Base-by-base conservation (phyloP, 2,113 vertebrate species). In the Xiphias gladius region DNA sequence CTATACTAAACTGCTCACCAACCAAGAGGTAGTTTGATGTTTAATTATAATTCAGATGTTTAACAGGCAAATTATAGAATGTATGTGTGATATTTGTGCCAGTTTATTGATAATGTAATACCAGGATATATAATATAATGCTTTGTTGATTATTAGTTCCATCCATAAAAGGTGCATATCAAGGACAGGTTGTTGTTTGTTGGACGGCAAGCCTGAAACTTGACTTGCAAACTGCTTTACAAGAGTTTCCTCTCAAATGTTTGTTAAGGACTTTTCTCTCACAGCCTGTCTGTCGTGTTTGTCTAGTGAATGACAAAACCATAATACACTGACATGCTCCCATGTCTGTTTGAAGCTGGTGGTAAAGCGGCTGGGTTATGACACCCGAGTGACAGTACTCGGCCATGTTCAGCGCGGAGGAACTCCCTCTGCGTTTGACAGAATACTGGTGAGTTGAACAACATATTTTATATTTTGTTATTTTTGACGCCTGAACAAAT, bases 381-480 rank as follows among this genome's bases (percentile, higher is more conserved):
- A 99, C 90, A 99, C 97, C 0, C 95, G 98, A 0, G 95, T 99
- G 92, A 98, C 98, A 0, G 97, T 99, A 5, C 96, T 99, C 1
- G 98, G 98, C 46, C 98, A 99, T 0, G 98, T 99, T 79, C 98
- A 99, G 94, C 94, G 98, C 1, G 98, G 98, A 58, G 98, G 98
- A 73, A 98, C 96, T 0, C 98, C 98, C 0, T 98, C 97, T 0
- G 97, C 97, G 0, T 99, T 99, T 0, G 98, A 99, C 93, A 95
- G 98, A 0, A 93, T 98, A 46, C 94, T 99, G 96, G 97, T 99
- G 95, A 94, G 95, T 87, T 26, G 19, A 32, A 72, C 7, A 46
- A 39, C 7, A 46, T 70, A 6, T 20, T 9, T 61, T 70, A 20
- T 70, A 20, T 35, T 6, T 35, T 35, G 6, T 35, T 37, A 24